phyloP scores from a whole-genome alignment of 2,888 invertebrate genomes.

The Chironomus tentans region DNA sequence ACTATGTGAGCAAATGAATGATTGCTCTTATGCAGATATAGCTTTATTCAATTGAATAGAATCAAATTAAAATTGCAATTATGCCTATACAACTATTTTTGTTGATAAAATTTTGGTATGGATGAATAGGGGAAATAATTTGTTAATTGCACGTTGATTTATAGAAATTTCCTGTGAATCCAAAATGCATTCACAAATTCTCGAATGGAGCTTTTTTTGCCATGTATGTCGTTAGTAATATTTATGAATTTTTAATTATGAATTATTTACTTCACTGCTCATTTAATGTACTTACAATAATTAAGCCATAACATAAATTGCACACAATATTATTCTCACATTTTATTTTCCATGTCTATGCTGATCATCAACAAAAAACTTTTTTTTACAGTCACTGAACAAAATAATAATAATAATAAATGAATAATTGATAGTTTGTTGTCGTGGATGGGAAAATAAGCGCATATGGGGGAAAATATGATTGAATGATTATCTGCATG shows the following conservation, averaged over 20 bases:
- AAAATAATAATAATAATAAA: background rate
- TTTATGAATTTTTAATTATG: too few relatives aligned
- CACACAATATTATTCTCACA: background rate
- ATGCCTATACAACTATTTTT: background rate
- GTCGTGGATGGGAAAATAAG: background rate
- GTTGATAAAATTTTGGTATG: too few relatives aligned
- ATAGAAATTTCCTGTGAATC: too few relatives aligned
- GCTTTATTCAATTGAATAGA: background rate
- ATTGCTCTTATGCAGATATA: background rate
- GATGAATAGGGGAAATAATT: too few relatives aligned
- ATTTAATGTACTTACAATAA: background rate
- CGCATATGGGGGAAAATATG: conserved; percentile 11
- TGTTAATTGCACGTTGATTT: too few relatives aligned
- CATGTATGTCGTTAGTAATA: too few relatives aligned
- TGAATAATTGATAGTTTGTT: background rate
- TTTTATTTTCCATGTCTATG: too few relatives aligned
- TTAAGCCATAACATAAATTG: background rate
- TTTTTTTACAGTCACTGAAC: background rate
- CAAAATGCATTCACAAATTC: too few relatives aligned
- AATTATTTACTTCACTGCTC: too few relatives aligned
- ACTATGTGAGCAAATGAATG: background rate
- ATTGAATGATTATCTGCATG: conserved; percentile 23
- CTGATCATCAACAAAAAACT: too few relatives aligned
- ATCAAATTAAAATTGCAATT: background rate
- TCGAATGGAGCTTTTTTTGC: too few relatives aligned